Evolutionary conservation across 2,888 invertebrate genomes (phyloP).

Genomic region (Acleris sparsana): DNA sequence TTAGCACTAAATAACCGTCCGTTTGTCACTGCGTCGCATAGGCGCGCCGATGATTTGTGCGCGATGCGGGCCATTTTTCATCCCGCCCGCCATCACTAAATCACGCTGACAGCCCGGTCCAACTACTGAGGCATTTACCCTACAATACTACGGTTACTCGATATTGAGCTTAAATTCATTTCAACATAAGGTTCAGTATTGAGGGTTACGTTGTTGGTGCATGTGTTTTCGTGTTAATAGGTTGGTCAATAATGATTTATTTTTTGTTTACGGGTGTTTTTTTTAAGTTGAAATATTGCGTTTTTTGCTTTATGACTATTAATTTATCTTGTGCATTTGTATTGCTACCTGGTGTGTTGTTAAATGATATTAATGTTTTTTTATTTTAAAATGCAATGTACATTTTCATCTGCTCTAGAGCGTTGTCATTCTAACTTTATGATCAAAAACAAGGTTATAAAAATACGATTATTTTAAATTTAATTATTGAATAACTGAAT

Average conservation of each 20-base stretch:
- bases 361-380: neutral
- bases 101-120: slow-evolving; percentile 52
- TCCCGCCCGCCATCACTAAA: slow-evolving; percentile 50
- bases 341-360: neutral
- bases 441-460: too few relatives aligned
- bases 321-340: slow-evolving; percentile 24
- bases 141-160: slow-evolving; percentile 20
- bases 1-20: slow-evolving; percentile 45
- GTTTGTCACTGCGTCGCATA: slow-evolving; percentile 49
- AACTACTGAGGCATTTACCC: slow-evolving; percentile 45
- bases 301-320: slow-evolving; percentile 40
- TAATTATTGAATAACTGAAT: too few relatives aligned
- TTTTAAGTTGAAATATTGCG: slow-evolving; percentile 45
- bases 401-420: too few relatives aligned
- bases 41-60: slow-evolving; percentile 57
- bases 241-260: slow-evolving; percentile 45
- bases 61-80: slow-evolving; percentile 53
- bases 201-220: slow-evolving; percentile 30
- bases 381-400: too few relatives aligned
- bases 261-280: slow-evolving; percentile 52
- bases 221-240: slow-evolving; percentile 36
- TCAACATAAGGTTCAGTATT: slow-evolving; percentile 28
- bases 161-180: slow-evolving; percentile 38
- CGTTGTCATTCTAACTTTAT: too few relatives aligned
- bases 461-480: too few relatives aligned